Evolutionary conservation across 2,888 invertebrate species (phyloP), one percentile per base, ranked within the genome.

Genomic region (Melipona bicolor): DNA sequence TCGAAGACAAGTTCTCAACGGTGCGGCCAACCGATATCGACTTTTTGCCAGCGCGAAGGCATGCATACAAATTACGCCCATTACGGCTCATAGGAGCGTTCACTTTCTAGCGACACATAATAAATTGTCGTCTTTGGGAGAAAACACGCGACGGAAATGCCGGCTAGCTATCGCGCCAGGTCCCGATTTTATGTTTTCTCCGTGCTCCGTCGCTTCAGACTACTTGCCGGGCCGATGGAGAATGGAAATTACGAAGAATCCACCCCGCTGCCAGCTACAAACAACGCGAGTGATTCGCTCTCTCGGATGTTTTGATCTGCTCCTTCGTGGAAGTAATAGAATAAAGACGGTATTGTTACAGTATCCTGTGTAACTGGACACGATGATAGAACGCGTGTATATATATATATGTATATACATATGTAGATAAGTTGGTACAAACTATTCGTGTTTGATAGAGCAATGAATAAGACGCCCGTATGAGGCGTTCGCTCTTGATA

Each of bases 31-130:
- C 84, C 85, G 84, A 89, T 87, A 87, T 84, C 83, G 89, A 78
- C 81, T 82, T 89, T 87, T 88, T 82, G 89, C 88, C 83, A 82
- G 80, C 81, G 82, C 77, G 67, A 79, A 83, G 83, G 83, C 85
- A 85, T 85, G 89, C 89, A 89, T 89, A 89, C 87, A 87, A 90
- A 89, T 90, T 89, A 80, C 81, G 70, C 56, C 81, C 88, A 90
- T 89, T 89, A 90, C 83, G 32, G 81, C 64, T 64, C 74, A 71
- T 84, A 87, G 83, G 79, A 77, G 72, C 86, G 72, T 80, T 82
- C 81, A 82, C 83, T 89, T 89, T 83, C 77, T 65, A 43, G 79
- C 80, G 78, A 79, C 87, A 82, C 77, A 68, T 89, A 77, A 89
- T 86, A 89, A 89, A 88, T 82, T 84, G 69, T 81, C 68, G 43